These are phyloP conservation scores for Platypus cylindrus DNA, from an alignment of 2,888 invertebrate species.

Conservation along the genomic window DNA sequence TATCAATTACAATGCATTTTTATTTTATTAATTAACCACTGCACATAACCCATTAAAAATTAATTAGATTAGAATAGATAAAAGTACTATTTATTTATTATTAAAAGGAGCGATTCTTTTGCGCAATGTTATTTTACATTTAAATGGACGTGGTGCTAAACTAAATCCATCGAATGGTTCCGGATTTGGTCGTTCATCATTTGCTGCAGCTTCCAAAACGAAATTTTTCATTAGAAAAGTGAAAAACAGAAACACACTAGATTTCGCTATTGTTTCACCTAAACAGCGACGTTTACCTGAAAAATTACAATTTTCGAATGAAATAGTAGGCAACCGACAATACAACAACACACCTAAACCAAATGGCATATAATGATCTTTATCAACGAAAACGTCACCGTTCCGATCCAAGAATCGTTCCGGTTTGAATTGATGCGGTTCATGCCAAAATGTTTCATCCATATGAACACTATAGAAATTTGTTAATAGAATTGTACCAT, in stretches of 20 bases:
- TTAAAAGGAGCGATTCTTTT: too few relatives aligned
- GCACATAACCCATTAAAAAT: too few relatives aligned
- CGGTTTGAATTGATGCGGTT: constrained; percentile 48
- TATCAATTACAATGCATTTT: too few relatives aligned
- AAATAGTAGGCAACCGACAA: too few relatives aligned
- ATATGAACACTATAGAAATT: constrained; percentile 50
- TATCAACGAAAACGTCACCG: constrained; percentile 36
- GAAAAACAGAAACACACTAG: constrained; percentile 46
- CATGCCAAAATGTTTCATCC: constrained; percentile 44
- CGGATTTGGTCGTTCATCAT: constrained; percentile 20
- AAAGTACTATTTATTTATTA: too few relatives aligned
- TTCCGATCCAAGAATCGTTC: constrained; percentile 48
- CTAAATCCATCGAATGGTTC: constrained; percentile 31
- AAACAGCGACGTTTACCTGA: constrained; percentile 50
- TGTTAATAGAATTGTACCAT: constrained; percentile 44
- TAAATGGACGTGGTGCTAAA: constrained; percentile 30
- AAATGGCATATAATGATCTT: constrained; percentile 48
- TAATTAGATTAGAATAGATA: too few relatives aligned
- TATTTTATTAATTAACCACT: too few relatives aligned
- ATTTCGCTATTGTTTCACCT: constrained; percentile 49
- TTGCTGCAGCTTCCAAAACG: constrained; percentile 29
- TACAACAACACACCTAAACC: constrained; percentile 56
- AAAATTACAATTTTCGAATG: constrained; percentile 21
- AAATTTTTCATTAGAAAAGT: constrained; percentile 46
- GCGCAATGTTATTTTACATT: too few relatives aligned